Conservation (phyloP, 2,113 vertebrate genomes). For the Oncorhynchus mykiss region DNA sequence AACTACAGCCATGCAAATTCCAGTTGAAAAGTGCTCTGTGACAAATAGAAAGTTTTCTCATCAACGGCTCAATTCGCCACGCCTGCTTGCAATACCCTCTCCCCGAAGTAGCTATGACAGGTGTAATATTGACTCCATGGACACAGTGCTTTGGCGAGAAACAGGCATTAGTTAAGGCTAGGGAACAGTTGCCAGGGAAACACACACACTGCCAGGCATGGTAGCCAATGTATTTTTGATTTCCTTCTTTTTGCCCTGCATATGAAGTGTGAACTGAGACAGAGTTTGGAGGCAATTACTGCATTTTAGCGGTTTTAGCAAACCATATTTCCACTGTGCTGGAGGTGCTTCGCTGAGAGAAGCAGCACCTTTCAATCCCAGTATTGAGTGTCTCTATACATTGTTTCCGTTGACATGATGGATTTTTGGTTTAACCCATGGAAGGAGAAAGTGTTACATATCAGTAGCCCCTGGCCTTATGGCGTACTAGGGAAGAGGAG, state of each 20-base stretch:
- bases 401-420: too few relatives aligned
- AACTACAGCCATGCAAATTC: slow-evolving; percentile 19
- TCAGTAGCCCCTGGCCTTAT: too few relatives aligned
- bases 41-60: slow-evolving; percentile 33
- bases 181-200: slow-evolving; percentile 65
- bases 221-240: slow-evolving; percentile 6
- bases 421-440: too few relatives aligned
- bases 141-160: neutral
- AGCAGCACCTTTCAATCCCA: too few relatives aligned
- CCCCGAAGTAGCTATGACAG: slow-evolving; percentile 18
- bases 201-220: slow-evolving; percentile 25
- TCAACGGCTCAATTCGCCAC: neutral
- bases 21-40: slow-evolving; percentile 30
- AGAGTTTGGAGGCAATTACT: neutral
- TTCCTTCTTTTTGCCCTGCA: slow-evolving; percentile 30
- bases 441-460: too few relatives aligned
- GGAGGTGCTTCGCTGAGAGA: neutral
- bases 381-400: too few relatives aligned
- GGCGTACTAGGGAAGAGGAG: too few relatives aligned
- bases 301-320: neutral
- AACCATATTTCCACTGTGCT: neutral
- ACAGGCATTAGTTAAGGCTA: slow-evolving; percentile 21
- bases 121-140: slow-evolving; percentile 33
- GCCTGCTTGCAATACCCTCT: slow-evolving; percentile 24
- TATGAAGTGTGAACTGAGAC: slow-evolving; percentile 7